phyloP scores from a whole-genome alignment of 2,797 vertebrate genomes.

The Limnodromus scolopaceus region DNA sequence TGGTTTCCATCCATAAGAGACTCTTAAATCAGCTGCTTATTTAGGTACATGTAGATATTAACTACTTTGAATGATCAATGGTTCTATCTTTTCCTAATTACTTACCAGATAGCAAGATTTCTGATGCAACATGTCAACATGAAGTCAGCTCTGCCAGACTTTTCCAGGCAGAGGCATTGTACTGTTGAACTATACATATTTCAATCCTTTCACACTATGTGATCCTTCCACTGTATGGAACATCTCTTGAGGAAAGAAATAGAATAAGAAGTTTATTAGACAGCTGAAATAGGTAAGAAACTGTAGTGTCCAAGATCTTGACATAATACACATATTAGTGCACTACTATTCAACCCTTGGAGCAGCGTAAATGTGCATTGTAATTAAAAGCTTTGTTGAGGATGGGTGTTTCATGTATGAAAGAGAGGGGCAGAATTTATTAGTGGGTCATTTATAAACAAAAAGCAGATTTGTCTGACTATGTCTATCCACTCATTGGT shows the following conservation, averaged over 20 bases:
- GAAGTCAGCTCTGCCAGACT: not conserved
- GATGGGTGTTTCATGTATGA: not conserved
- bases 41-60: constrained; percentile 3
- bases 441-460: not conserved
- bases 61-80: not conserved
- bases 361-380: not conserved
- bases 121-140: not conserved
- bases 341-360: not conserved
- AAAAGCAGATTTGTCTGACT: not conserved
- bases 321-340: not conserved
- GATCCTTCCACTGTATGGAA: not conserved
- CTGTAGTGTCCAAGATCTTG: not conserved
- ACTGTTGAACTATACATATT: not conserved
- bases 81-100: constrained; percentile 34
- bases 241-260: not conserved
- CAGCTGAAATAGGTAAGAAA: not conserved
- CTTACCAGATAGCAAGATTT: not conserved
- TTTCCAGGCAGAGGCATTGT: not conserved
- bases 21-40: constrained; percentile 34
- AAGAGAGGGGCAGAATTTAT: not conserved
- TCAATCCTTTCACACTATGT: not conserved
- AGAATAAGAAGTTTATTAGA: not conserved
- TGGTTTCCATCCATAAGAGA: constrained; percentile 25
- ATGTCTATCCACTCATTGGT: not conserved
- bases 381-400: not conserved